Percentiles rank a stretch among this genome's conserved stretches.
Evolutionary conservation across 2,113 vertebrate genomes (phyloP).

Genomic region (Pandion haliaetus): DNA sequence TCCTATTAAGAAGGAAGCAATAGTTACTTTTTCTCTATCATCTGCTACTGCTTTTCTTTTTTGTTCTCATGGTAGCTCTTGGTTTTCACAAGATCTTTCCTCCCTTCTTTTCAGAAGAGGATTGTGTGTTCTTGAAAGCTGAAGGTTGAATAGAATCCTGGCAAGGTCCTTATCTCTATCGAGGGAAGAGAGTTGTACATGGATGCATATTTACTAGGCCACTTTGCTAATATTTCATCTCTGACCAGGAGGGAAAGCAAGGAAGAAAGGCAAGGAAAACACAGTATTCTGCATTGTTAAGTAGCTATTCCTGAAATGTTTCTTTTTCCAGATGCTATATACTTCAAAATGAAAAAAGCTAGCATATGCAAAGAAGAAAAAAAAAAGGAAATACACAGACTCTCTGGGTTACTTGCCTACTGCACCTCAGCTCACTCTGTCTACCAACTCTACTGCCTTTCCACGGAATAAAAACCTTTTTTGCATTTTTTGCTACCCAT

Average conservation of each 20-base stretch:
- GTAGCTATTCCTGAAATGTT: neutral
- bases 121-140: slow-evolving; percentile 1
- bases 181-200: neutral
- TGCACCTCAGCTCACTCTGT: neutral
- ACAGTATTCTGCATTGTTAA: neutral
- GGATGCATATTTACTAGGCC: neutral
- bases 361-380: neutral
- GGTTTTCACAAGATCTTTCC: neutral
- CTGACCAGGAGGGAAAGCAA: neutral
- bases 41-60: neutral
- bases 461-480: neutral
- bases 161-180: neutral
- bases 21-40: neutral
- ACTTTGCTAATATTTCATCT: neutral
- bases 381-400: neutral
- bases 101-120: neutral
- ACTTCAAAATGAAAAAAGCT: neutral
- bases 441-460: neutral
- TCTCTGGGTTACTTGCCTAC: neutral
- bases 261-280: neutral
- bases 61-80: neutral
- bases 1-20: neutral
- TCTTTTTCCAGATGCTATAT: too few relatives aligned
- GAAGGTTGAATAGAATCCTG: neutral
- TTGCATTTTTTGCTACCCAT: neutral